A percentile compares a stretch with the other conserved stretches of the same genome.
These are phyloP conservation scores for Cantharis flavilabris DNA, from an alignment of 2,888 invertebrate species.

Conservation along the genomic window DNA sequence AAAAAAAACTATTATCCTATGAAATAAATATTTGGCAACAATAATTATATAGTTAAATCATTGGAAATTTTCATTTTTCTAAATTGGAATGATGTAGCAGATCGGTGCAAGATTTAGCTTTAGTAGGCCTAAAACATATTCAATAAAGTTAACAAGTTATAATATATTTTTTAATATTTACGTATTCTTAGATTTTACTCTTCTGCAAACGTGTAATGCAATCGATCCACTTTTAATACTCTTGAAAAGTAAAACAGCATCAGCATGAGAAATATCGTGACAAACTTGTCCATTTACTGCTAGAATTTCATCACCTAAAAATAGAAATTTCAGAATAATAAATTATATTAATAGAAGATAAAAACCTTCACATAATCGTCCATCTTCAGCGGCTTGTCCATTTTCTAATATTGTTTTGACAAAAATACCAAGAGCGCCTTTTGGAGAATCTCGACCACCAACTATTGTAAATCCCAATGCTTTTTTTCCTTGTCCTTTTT, in stretches of 20 bases:
- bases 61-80: slow-evolving; percentile 7
- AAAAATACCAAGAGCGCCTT: slow-evolving; percentile 84
- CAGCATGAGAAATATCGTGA: slow-evolving; percentile 78
- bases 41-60: slow-evolving; percentile 2
- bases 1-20: not conserved
- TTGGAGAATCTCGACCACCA: slow-evolving; percentile 83
- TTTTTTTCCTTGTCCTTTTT: slow-evolving; percentile 82
- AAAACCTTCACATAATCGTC: slow-evolving; percentile 77
- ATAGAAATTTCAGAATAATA: not conserved
- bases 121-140: slow-evolving; percentile 64
- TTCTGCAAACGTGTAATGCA: slow-evolving; percentile 72
- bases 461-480: slow-evolving; percentile 89
- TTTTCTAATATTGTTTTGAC: slow-evolving; percentile 82
- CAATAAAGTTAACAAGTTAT: not conserved
- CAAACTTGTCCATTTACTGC: slow-evolving; percentile 82
- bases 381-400: slow-evolving; percentile 84
- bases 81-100: slow-evolving; percentile 57
- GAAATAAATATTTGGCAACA: slow-evolving; percentile 25
- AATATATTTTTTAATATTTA: slow-evolving; percentile 32
- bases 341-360: not conserved
- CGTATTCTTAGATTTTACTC: slow-evolving; percentile 44
- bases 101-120: slow-evolving; percentile 76
- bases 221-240: slow-evolving; percentile 78
- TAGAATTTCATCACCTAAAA: slow-evolving; percentile 77
- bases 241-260: slow-evolving; percentile 80